Base-by-base conservation (phyloP, 2,797 vertebrate species). In the Masticophis lateralis region DNA sequence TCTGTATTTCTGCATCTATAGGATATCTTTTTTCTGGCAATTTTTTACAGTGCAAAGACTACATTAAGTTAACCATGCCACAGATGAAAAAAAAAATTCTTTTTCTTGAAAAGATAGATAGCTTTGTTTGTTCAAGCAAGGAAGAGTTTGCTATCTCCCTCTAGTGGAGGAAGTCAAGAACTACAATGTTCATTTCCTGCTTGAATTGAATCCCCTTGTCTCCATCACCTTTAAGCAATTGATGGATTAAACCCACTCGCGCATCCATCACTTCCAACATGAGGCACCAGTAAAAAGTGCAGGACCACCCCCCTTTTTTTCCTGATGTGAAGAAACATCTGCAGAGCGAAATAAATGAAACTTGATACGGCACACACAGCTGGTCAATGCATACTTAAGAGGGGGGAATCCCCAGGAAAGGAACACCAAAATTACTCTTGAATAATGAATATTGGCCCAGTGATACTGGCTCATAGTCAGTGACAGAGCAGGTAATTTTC, bases 341-440 rank as follows among this genome's bases (percentile, higher is more conserved):
- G 96, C 96, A 97, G 97, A 96, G 96, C 94, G 95, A 97, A 97
- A 98, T 97, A 97, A 97, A 98, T 98, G 98, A 98, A 98, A 97
- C 96, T 91, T 88, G 95, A 94, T 97, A 97, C 95, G 97, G 96
- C 97, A 97, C 94, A 97, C 94, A 94, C 97, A 98, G 98, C 98
- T 98, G 98, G 97, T 98, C 89, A 88, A 87, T 86, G 95, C 91
- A 69, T 92, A 94, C 90, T 95, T 94, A 66, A 66, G 83, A 87
- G 89, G 59, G 91, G 90, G 90, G 88, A 93, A 91, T 95, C 79
- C 94, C 90, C 74, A 93, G 94, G 93, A 83, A 83, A 83, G 20
- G 10, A 47, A 25, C 4, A 93, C 83, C 59, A 86, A 90, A 93
- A 91, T 79, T 43, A 25, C 28, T 74, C 87, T 20, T 87, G 92